Percentiles rank a stretch among this genome's conserved stretches.
These are phyloP conservation scores for Cynoglossus semilaevis DNA, from an alignment of 2,113 vertebrate species.

Conservation along the genomic window DNA sequence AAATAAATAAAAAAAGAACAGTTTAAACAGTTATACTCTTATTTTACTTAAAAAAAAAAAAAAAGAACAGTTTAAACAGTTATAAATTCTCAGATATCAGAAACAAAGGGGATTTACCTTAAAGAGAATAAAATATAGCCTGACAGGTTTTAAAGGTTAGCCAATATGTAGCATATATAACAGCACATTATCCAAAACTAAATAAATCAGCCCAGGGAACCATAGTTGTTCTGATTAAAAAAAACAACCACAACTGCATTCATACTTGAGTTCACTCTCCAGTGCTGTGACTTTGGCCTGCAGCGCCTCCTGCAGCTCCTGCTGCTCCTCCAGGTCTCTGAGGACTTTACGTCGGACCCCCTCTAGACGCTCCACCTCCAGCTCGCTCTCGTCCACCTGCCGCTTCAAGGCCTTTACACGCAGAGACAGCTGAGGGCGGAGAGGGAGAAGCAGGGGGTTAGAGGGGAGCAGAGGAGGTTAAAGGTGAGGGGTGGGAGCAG, in stretches of 20 bases:
- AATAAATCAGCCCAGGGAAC: too few relatives aligned
- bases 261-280: constrained; percentile 83
- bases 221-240: too few relatives aligned
- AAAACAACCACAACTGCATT: neutral
- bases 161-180: too few relatives aligned
- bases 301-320: constrained; percentile 85
- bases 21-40: too few relatives aligned
- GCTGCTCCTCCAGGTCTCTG: constrained; percentile 90
- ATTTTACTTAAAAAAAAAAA: too few relatives aligned
- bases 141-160: too few relatives aligned
- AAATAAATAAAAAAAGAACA: too few relatives aligned
- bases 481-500: neutral
- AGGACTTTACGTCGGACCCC: constrained; percentile 84
- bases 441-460: constrained; percentile 41
- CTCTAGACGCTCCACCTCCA: constrained; percentile 92
- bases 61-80: too few relatives aligned
- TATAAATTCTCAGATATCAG: too few relatives aligned
- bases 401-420: constrained; percentile 92
- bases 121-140: too few relatives aligned
- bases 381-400: constrained; percentile 89
- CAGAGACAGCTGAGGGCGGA: constrained; percentile 80
- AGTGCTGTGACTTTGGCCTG: constrained; percentile 80
- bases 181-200: too few relatives aligned
- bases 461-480: constrained; percentile 45
- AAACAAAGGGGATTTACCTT: too few relatives aligned